phyloP scores from a whole-genome alignment of 2,888 invertebrate genomes.

The Philaethria dido region DNA sequence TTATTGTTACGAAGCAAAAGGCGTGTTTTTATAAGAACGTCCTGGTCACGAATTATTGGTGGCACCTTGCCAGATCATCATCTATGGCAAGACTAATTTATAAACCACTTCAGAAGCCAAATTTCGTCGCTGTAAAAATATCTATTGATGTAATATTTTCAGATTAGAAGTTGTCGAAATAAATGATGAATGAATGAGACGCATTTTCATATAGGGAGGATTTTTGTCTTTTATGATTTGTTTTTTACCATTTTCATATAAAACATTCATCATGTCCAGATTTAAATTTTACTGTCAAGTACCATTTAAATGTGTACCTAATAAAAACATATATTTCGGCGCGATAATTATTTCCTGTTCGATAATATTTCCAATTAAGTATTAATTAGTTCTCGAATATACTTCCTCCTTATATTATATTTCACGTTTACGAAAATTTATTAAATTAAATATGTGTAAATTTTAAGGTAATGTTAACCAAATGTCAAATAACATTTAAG shows the following conservation, averaged over 20 bases:
- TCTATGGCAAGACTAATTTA: constrained; percentile 21
- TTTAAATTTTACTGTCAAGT: neutral
- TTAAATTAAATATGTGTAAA: too few relatives aligned
- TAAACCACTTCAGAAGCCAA: constrained; percentile 17
- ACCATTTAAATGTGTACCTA: constrained; percentile 1
- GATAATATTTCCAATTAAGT: neutral
- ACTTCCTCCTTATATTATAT: neutral
- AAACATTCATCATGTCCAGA: too few relatives aligned
- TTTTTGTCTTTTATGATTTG: too few relatives aligned
- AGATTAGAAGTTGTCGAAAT: constrained; percentile 3
- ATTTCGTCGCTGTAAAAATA: constrained; percentile 25
- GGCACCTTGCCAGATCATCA: constrained; percentile 29
- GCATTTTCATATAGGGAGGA: too few relatives aligned
- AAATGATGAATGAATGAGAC: too few relatives aligned
- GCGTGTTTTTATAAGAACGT: constrained; percentile 14
- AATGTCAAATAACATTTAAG: neutral
- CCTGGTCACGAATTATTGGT: constrained; percentile 18
- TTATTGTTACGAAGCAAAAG: neutral
- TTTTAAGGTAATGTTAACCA: neutral
- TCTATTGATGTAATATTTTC: constrained; percentile 26
- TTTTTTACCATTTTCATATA: too few relatives aligned
- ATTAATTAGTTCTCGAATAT: neutral
- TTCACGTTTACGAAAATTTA: too few relatives aligned
- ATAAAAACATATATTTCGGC: neutral
- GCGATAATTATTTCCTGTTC: neutral